Conservation (phyloP, 1,140 invertebrate species). For the Dufourea novaeangliae region DNA sequence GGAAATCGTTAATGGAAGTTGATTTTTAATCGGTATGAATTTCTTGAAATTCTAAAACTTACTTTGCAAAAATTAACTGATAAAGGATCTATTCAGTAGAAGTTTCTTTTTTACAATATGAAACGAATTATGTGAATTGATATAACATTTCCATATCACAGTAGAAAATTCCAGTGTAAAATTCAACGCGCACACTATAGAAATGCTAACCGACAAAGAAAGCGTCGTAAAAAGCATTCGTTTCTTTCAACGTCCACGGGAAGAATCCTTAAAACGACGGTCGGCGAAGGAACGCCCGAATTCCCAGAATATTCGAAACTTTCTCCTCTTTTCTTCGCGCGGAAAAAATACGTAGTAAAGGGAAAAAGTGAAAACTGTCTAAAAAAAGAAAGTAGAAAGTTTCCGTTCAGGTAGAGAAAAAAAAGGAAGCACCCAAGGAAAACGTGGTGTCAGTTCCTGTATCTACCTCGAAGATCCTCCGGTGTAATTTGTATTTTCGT, state of each 20-base stretch:
- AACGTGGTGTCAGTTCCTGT: constrained; percentile 53
- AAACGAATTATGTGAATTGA: no score
- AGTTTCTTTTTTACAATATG: no score
- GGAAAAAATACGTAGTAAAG: background rate
- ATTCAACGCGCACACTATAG: no score
- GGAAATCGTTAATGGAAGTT: no score
- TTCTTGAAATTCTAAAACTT: no score
- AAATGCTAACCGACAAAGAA: no score
- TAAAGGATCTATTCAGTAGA: no score
- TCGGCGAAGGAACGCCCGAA: background rate
- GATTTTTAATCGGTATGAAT: no score
- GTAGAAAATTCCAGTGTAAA: no score
- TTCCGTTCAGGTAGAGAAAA: constrained; percentile 64
- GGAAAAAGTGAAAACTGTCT: constrained; percentile 37
- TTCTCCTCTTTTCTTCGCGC: background rate
- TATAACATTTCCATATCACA: no score
- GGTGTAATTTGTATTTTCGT: constrained; percentile 69
- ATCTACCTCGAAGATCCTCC: constrained; percentile 45
- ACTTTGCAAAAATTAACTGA: no score
- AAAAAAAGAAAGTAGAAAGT: constrained; percentile 72
- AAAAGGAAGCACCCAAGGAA: constrained; percentile 20
- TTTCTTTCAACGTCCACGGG: background rate
- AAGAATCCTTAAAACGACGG: background rate
- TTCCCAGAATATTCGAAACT: constrained; percentile 1
- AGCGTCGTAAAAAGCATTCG: background rate